Evolutionary conservation across 2,797 vertebrate species (phyloP), one percentile per base, ranked within the genome.

Genomic region (Aphelocoma californica): DNA sequence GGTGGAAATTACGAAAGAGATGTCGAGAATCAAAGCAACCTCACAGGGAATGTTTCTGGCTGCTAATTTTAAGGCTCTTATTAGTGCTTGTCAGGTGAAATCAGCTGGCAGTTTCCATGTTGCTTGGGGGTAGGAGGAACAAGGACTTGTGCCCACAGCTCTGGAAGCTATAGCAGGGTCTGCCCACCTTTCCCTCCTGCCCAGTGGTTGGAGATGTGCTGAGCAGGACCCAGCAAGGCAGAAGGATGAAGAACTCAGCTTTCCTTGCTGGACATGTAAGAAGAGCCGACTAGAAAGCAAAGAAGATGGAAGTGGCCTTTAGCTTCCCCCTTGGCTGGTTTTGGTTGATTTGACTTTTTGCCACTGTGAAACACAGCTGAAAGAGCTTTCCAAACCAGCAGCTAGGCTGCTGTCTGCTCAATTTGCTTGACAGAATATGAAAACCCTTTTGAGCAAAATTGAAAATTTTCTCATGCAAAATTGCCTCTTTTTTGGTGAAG

Each of bases 391-490:
- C 73, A 92, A 88, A 50, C 70, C 54, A 92, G 62, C 58, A 90
- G 62, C 73, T 95, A 77, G 66, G 32, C 25, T 65, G 23, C 66
- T 94, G n/a, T 66, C 80, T 90, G 61, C 64, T 81, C 29, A 19
- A 56, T 72, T 86, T 86, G 5, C 42, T 66, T 90, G 66, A 82
- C 26, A 62, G 73, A 86, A 95, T 93, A 86, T 70, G 13, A 78
- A 79, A 93, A 81, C 2, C 42, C 73, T 95, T 95, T 70, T 90
- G 29, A 92, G 54, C 44, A 84, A 94, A 88, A 81, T 32, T 71
- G 74, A 88, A 94, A 81, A 75, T 84, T 91, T 96, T 88, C 69
- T 91, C 38, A 29, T 69, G 62, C 31, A 88, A 83, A 90, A 79
- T 66, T 51, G 31, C 34, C 28, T 32, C 45, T 34, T 72, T 38